Evolutionary conservation across 2,797 vertebrate species (phyloP).

Genomic region (Pipistrellus pygmaeus): DNA sequence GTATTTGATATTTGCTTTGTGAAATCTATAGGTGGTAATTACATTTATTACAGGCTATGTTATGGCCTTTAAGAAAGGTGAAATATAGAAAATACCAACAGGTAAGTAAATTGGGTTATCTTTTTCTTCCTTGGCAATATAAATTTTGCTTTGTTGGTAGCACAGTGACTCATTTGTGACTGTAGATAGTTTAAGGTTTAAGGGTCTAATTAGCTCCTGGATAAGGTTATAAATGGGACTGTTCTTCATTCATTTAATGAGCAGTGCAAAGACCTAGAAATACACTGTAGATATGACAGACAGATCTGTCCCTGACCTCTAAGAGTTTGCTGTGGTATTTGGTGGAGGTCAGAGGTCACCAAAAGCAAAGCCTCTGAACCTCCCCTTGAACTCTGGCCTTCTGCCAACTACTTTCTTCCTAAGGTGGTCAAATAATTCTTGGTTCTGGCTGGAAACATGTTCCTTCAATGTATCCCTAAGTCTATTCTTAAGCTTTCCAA

Average conservation of each 20-base stretch:
- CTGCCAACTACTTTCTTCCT: neutral
- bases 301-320: neutral
- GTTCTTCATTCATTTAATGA: conserved; percentile 18
- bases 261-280: neutral
- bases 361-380: neutral
- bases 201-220: conserved; percentile 1
- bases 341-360: neutral
- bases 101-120: neutral
- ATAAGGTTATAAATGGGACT: neutral
- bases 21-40: neutral
- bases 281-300: neutral
- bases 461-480: neutral
- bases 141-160: neutral
- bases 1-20: conserved; percentile 24
- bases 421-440: conserved; percentile 10
- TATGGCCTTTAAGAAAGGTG: neutral
- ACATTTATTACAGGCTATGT: neutral
- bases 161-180: neutral
- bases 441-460: neutral
- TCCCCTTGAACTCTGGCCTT: neutral
- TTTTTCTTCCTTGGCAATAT: conserved; percentile 46
- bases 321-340: neutral
- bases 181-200: conserved; percentile 12
- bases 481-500: conserved; percentile 59
- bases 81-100: neutral